Conservation (phyloP, 2,888 invertebrate genomes). For the Rotaria socialis region DNA sequence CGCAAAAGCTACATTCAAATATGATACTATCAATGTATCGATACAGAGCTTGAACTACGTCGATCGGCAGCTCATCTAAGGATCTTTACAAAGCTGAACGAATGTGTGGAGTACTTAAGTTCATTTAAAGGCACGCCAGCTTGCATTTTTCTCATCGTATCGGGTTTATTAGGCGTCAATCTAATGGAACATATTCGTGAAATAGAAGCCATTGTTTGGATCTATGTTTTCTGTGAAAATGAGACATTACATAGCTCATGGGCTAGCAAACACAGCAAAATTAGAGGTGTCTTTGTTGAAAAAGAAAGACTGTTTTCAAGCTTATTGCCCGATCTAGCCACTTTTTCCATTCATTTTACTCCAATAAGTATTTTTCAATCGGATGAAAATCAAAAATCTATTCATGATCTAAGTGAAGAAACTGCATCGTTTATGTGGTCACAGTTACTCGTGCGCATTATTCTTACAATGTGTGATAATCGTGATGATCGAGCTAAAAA, state of each 20-base stretch:
- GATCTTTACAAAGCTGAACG: background rate
- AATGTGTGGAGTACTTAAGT: background rate
- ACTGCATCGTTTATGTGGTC: constrained; percentile 12
- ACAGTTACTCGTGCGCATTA: background rate
- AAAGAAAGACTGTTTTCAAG: background rate
- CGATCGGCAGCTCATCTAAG: background rate
- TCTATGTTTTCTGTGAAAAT: constrained; percentile 3
- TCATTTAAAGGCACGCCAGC: background rate
- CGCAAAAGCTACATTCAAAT: no score
- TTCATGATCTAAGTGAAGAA: background rate
- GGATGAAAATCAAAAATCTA: background rate
- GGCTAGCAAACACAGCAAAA: background rate
- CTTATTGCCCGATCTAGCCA: background rate
- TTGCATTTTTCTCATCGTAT: background rate
- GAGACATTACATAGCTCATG: background rate
- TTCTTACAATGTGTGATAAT: background rate
- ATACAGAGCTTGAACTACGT: background rate
- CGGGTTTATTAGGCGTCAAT: background rate
- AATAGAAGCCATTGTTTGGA: background rate
- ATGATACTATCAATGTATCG: background rate
- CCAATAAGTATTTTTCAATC: background rate
- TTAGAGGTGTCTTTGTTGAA: background rate
- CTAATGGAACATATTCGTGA: background rate
- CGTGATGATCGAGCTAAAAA: background rate
- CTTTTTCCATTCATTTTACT: background rate